These are phyloP conservation scores for Esox niger DNA, from an alignment of 2,113 vertebrate species.

Conservation along the genomic window DNA sequence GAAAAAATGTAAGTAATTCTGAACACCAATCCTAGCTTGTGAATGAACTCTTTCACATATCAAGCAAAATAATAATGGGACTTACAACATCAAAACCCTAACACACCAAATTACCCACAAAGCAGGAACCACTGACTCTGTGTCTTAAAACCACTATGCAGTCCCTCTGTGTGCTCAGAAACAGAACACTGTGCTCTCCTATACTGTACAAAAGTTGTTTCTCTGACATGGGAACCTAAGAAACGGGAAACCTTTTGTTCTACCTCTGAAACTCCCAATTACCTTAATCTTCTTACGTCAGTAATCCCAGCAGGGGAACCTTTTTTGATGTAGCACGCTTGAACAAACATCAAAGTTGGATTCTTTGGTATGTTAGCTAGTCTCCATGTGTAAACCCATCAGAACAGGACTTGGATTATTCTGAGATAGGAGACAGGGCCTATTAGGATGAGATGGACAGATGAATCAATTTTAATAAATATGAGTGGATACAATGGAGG, in stretches of 20 bases:
- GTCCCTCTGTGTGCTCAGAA: not conserved
- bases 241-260: slow-evolving; percentile 53
- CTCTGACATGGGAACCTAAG: not conserved
- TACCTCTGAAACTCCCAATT: slow-evolving; percentile 55
- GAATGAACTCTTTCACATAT: no score
- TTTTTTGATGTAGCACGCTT: slow-evolving; percentile 54
- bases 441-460: slow-evolving; percentile 15
- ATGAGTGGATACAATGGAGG: not conserved
- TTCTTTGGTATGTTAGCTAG: slow-evolving; percentile 9
- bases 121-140: no score
- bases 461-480: slow-evolving; percentile 17
- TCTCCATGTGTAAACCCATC: slow-evolving; percentile 17
- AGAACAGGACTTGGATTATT: slow-evolving; percentile 27
- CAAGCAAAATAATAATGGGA: no score
- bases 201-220: slow-evolving; percentile 16
- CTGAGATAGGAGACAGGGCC: slow-evolving; percentile 16
- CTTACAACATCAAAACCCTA: no score
- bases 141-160: no score
- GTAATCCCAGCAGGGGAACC: slow-evolving; percentile 44
- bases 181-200: slow-evolving; percentile 8
- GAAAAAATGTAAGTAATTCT: no score
- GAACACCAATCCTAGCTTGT: no score
- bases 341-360: slow-evolving; percentile 56
- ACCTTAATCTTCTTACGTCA: slow-evolving; percentile 56
- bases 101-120: no score